These are phyloP conservation scores for Sebastes alutus DNA, from an alignment of 2,797 vertebrate species.

Conservation along the genomic window DNA sequence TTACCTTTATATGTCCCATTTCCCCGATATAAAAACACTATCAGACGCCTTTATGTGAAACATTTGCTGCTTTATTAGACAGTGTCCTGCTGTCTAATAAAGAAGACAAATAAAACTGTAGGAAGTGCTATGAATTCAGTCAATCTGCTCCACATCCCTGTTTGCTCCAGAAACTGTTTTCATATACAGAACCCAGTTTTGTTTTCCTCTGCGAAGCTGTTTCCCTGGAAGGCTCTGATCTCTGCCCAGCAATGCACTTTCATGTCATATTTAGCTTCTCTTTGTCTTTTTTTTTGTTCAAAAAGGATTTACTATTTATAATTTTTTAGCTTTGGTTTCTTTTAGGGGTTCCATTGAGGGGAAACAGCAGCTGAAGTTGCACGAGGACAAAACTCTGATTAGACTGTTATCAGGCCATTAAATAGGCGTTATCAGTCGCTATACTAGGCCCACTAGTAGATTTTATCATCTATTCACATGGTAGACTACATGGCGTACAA, in stretches of 20 bases:
- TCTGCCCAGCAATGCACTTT: constrained; percentile 30
- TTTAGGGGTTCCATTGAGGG: neutral
- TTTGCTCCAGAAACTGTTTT: constrained; percentile 1
- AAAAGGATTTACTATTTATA: neutral
- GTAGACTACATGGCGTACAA: no score
- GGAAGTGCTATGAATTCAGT: neutral
- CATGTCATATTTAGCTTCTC: constrained; percentile 15
- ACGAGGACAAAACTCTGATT: neutral
- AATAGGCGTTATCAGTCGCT: no score
- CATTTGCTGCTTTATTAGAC: neutral
- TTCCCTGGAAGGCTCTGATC: constrained; percentile 26
- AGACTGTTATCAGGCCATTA: no score
- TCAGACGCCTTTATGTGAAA: neutral
- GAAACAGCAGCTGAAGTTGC: neutral
- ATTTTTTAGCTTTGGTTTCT: neutral
- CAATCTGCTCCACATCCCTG: constrained; percentile 5
- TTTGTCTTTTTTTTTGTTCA: neutral
- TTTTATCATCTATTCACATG: no score
- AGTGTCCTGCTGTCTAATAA: neutral
- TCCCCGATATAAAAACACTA: neutral
- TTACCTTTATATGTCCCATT: neutral
- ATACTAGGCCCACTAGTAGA: no score
- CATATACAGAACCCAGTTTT: constrained; percentile 16
- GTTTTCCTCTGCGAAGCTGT: constrained; percentile 20
- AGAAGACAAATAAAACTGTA: neutral